Evolutionary conservation across 1,140 invertebrate species (phyloP).

Genomic region (Pseudobourletiella spinata): DNA sequence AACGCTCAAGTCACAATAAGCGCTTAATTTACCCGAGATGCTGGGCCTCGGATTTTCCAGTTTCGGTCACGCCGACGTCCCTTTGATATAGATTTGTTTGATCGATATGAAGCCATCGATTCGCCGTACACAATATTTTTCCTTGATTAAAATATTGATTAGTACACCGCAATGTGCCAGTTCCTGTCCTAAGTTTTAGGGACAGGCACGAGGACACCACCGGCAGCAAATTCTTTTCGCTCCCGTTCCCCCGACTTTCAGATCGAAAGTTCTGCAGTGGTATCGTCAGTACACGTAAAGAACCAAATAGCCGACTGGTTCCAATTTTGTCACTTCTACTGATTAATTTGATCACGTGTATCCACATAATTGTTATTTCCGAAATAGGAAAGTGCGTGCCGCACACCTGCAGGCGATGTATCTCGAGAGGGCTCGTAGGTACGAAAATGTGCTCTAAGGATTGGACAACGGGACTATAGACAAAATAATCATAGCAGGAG

Average conservation of each 20-base stretch:
- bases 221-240: neutral
- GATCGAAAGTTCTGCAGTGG: constrained; percentile 1
- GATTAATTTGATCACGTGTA: no score
- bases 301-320: no score
- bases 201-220: constrained; percentile 2
- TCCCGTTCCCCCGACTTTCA: neutral
- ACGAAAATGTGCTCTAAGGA: no score
- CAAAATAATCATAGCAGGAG: no score
- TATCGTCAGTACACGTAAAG: no score
- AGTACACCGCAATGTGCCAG: constrained; percentile 1
- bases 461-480: no score
- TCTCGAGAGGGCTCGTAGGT: no score
- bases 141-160: constrained; percentile 16
- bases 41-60: neutral
- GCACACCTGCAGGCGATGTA: no score
- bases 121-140: constrained; percentile 13
- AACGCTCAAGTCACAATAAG: no score
- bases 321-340: no score
- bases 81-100: constrained; percentile 14
- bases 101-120: constrained; percentile 29
- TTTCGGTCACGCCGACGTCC: neutral
- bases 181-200: neutral
- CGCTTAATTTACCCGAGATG: constrained; percentile 1
- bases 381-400: no score
- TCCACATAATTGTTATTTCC: no score